Percentiles rank a stretch among this genome's conserved stretches.
Evolutionary conservation across 2,797 vertebrate genomes (phyloP).

Genomic region (Taeniopygia guttata): DNA sequence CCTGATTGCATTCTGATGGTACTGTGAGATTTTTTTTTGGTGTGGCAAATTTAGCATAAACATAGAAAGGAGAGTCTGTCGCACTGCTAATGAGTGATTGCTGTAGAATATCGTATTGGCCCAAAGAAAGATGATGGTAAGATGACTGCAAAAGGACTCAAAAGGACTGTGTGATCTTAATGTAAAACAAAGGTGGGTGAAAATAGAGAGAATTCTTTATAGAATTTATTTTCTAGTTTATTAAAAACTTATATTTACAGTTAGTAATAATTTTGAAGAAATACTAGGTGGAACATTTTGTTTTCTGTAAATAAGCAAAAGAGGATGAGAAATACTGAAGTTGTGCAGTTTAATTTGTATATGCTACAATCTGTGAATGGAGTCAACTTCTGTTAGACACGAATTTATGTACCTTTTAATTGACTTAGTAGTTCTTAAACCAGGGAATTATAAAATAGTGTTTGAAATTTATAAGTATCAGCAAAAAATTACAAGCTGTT

Average conservation of each 20-base stretch:
- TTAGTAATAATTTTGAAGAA: not conserved
- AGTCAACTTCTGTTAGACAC: not conserved
- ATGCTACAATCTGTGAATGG: not conserved
- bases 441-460: not conserved
- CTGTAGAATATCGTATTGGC: not conserved
- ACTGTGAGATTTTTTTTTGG: not conserved
- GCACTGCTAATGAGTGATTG: not conserved
- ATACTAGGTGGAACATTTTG: not conserved
- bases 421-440: not conserved
- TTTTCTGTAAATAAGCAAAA: not conserved
- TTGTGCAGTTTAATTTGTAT: not conserved
- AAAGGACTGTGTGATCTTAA: not conserved
- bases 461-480: not conserved
- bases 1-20: not conserved
- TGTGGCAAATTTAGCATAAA: not conserved
- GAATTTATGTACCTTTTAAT: not conserved
- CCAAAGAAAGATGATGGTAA: not conserved
- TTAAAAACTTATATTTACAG: not conserved
- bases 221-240: not conserved
- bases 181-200: not conserved
- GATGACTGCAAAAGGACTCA: not conserved
- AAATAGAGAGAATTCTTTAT: not conserved
- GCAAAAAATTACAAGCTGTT: not conserved
- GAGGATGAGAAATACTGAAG: not conserved
- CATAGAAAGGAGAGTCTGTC: not conserved